Percentiles rank a stretch among this genome's conserved stretches.
These are phyloP conservation scores for Apis laboriosa DNA, from an alignment of 1,140 invertebrate species.

Conservation along the genomic window DNA sequence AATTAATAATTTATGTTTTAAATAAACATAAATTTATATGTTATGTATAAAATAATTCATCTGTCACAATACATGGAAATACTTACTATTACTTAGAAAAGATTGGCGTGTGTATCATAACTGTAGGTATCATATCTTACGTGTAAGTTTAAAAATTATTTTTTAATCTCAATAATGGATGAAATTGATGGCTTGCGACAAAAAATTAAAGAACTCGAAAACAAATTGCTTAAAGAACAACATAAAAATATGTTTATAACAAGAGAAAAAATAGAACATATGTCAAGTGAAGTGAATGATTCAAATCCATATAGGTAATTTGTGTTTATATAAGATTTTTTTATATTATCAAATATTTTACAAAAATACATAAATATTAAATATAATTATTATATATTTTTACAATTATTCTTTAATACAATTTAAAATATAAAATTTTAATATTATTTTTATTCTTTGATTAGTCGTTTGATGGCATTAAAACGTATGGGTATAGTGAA, in stretches of 20 bases:
- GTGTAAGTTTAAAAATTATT: background rate
- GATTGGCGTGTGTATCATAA: background rate
- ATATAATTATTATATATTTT: background rate
- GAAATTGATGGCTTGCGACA: slow-evolving; percentile 70
- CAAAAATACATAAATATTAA: background rate
- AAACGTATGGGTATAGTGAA: slow-evolving; percentile 99
- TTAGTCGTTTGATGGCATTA: slow-evolving; percentile 97
- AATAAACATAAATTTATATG: background rate
- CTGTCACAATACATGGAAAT: background rate
- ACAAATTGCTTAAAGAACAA: slow-evolving; percentile 79
- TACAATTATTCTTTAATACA: background rate
- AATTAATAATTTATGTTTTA: background rate
- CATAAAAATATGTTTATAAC: slow-evolving; percentile 69
- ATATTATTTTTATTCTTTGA: slow-evolving; percentile 64
- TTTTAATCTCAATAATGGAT: slow-evolving; percentile 58
- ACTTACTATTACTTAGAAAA: background rate
- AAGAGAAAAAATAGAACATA: slow-evolving; percentile 83
- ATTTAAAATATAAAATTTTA: slow-evolving; percentile 1
- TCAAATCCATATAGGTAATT: slow-evolving; percentile 98
- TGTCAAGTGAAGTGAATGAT: slow-evolving; percentile 96
- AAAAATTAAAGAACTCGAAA: slow-evolving; percentile 82
- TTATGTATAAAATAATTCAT: background rate
- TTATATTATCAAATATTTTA: slow-evolving; percentile 26
- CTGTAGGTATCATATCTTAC: background rate
- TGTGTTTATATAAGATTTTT: background rate